phyloP scores from a whole-genome alignment of 2,888 invertebrate species.

The Luperina nickerlii region DNA sequence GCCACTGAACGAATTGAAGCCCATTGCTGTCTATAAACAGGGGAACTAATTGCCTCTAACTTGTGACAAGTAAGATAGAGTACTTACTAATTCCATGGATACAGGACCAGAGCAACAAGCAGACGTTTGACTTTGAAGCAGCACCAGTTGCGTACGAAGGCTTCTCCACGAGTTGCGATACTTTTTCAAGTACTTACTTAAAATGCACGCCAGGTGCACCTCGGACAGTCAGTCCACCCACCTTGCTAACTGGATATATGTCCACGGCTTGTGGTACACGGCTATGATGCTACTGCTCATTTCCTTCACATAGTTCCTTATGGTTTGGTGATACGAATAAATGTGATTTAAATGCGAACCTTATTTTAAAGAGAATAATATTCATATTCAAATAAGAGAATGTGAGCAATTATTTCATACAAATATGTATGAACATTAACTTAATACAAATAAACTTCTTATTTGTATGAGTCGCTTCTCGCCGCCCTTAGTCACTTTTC shows the following conservation, averaged over 20 bases:
- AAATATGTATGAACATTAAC: not conserved
- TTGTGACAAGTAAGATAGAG: not conserved
- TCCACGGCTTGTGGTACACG: not conserved
- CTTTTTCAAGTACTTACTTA: not conserved
- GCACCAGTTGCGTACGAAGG: not conserved
- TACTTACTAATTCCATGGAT: slow-evolving; percentile 10
- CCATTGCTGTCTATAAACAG: slow-evolving; percentile 11
- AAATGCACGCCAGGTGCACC: not conserved
- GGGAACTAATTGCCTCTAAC: not conserved
- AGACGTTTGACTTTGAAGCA: not conserved
- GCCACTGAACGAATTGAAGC: not conserved
- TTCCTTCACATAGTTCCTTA: not conserved
- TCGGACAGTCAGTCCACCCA: not conserved
- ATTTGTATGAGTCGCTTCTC: not conserved
- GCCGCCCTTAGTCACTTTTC: not conserved
- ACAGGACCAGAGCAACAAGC: not conserved
- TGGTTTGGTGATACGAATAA: not conserved
- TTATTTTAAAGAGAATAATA: accelerated
- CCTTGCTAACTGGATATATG: not conserved
- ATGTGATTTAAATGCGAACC: not conserved
- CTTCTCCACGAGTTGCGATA: not conserved
- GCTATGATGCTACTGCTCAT: not conserved
- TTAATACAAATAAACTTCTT: accelerated
- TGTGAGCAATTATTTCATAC: not conserved
- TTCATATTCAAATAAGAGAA: not conserved